Evolutionary conservation across 1,140 invertebrate species (phyloP).

Genomic region (Drosophila parabipectinata): DNA sequence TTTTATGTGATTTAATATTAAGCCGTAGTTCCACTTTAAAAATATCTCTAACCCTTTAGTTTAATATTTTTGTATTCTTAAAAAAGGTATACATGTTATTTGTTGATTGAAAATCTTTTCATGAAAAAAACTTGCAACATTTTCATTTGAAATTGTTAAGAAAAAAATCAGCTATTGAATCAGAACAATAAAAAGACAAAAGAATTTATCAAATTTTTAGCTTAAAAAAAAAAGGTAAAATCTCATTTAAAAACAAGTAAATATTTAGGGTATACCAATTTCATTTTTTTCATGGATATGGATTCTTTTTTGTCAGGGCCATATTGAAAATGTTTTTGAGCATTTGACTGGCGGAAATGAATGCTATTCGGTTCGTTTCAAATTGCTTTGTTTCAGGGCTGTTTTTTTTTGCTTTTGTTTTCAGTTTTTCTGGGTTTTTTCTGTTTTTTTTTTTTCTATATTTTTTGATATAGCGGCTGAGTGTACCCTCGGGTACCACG

Average conservation of each 20-base stretch:
- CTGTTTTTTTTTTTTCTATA: too few relatives aligned
- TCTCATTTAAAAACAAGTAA: background rate
- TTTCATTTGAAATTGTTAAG: too few relatives aligned
- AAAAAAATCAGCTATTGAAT: too few relatives aligned
- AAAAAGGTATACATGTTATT: too few relatives aligned
- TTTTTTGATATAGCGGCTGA: background rate
- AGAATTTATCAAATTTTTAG: too few relatives aligned
- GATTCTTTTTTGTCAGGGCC: constrained; percentile 2
- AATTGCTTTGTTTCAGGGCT: background rate
- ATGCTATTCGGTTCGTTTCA: constrained; percentile 20
- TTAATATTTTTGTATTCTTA: too few relatives aligned
- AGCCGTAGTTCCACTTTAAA: too few relatives aligned
- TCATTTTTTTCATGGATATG: background rate
- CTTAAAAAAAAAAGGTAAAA: too few relatives aligned
- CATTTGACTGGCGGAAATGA: constrained; percentile 12
- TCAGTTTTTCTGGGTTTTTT: background rate
- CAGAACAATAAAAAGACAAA: too few relatives aligned
- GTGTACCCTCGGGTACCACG: constrained; percentile 35
- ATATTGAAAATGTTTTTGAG: constrained; percentile 25
- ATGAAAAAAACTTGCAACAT: too few relatives aligned
- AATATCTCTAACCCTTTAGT: too few relatives aligned
- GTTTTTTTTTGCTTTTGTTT: background rate
- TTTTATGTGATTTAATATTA: background rate
- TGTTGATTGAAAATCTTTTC: too few relatives aligned
- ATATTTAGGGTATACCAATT: background rate